Conservation (phyloP, 2,113 vertebrate genomes). For the Heliornis fulica region DNA sequence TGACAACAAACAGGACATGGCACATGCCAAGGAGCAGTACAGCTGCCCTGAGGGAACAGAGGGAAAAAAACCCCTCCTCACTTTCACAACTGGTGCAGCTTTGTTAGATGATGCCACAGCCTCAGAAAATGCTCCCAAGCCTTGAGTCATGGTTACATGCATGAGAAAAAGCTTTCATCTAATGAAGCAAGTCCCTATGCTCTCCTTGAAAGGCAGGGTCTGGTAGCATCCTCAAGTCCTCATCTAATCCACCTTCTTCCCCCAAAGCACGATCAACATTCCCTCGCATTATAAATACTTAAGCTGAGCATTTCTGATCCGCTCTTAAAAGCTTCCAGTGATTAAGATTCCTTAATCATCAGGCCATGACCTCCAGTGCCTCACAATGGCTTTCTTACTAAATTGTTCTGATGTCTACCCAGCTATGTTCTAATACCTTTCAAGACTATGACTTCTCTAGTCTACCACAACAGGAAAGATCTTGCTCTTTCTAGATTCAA, state of each 20-base stretch:
- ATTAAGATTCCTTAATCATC: not conserved
- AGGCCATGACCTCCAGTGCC: not conserved
- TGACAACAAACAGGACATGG: not conserved
- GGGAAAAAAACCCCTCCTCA: too few species aligned
- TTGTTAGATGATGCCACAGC: not conserved
- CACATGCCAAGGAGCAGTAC: not conserved
- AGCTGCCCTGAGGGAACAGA: accelerated
- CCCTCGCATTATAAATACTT: not conserved
- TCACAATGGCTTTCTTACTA: not conserved
- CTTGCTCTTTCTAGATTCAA: not conserved
- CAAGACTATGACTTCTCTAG: not conserved
- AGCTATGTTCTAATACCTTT: not conserved
- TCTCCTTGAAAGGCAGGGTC: not conserved
- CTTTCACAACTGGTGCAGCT: not conserved
- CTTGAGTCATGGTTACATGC: not conserved
- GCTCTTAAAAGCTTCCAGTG: not conserved
- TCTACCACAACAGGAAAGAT: not conserved
- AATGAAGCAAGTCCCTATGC: not conserved
- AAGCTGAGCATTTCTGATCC: not conserved
- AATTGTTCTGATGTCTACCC: not conserved
- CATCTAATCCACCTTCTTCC: not conserved
- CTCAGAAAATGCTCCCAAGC: not conserved
- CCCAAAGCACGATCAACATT: not conserved
- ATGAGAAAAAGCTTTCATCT: not conserved
- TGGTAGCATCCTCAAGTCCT: not conserved